Percentiles rank a stretch among this genome's conserved stretches.
These are phyloP conservation scores for Limenitis camilla DNA, from an alignment of 2,888 invertebrate genomes.

Conservation along the genomic window DNA sequence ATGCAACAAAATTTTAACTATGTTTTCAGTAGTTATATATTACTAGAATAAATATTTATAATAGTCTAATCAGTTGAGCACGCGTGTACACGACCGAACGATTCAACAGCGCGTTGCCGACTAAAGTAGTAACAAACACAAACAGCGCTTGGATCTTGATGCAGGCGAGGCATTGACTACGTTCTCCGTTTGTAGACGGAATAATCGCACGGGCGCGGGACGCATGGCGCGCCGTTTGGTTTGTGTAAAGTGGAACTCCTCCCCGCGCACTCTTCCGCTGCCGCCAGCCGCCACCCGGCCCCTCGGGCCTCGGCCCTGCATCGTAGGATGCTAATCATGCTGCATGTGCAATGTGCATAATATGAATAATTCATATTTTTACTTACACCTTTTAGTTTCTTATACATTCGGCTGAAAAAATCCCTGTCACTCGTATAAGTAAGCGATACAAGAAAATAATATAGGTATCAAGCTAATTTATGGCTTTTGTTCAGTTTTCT, in stretches of 20 bases:
- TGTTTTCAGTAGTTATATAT: slow-evolving; percentile 36
- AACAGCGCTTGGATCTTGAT: slow-evolving; percentile 31
- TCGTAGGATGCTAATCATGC: slow-evolving; percentile 21
- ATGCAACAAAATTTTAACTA: slow-evolving; percentile 37
- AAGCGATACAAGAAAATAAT: no score
- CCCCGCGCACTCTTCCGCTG: slow-evolving; percentile 28
- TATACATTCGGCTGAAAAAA: no score
- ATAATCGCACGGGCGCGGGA: slow-evolving; percentile 54
- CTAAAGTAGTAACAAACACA: slow-evolving; percentile 41
- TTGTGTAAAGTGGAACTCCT: slow-evolving; percentile 35
- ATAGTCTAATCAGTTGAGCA: slow-evolving; percentile 34
- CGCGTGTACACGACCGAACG: slow-evolving; percentile 47
- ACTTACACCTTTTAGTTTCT: no score
- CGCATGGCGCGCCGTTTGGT: slow-evolving; percentile 33
- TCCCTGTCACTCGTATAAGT: no score
- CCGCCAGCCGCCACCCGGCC: slow-evolving; percentile 22
- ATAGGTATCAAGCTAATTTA: no score
- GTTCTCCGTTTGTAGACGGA: slow-evolving; percentile 62
- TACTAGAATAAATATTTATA: slow-evolving; percentile 38
- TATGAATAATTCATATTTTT: neutral
- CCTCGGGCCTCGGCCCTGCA: slow-evolving; percentile 12
- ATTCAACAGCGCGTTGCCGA: slow-evolving; percentile 57
- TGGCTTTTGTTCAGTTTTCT: no score
- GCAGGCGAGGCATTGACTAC: slow-evolving; percentile 55
- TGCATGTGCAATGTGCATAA: neutral